These are phyloP conservation scores for Parnassius smintheus DNA, from an alignment of 2,888 invertebrate genomes.

Conservation along the genomic window DNA sequence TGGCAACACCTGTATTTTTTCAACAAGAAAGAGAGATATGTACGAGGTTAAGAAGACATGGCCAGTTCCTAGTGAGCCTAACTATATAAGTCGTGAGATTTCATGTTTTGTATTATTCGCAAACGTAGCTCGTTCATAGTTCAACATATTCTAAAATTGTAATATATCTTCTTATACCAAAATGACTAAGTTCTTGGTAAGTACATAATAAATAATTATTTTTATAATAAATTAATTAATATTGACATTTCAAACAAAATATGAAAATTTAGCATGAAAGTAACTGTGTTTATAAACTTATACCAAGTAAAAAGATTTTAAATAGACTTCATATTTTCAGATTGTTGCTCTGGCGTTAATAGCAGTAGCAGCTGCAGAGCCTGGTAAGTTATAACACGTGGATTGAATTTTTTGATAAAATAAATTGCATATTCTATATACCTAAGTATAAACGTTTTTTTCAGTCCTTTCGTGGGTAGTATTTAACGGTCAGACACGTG, in stretches of 20 bases:
- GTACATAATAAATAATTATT: not conserved
- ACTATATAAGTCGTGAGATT: slow-evolving; percentile 16
- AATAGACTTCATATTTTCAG: slow-evolving; percentile 8
- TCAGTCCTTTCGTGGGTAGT: too few relatives aligned
- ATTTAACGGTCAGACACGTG: too few relatives aligned
- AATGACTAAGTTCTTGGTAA: too few relatives aligned
- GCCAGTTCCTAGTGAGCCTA: slow-evolving; percentile 1
- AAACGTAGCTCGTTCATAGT: too few relatives aligned
- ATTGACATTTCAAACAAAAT: too few relatives aligned
- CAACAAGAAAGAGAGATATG: slow-evolving; percentile 14
- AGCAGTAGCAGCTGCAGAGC: slow-evolving; percentile 16
- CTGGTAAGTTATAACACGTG: slow-evolving; percentile 10
- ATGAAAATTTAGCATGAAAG: too few relatives aligned
- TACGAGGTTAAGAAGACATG: slow-evolving; percentile 18
- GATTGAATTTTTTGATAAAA: too few relatives aligned
- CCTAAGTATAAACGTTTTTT: too few relatives aligned
- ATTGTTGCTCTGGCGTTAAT: slow-evolving; percentile 19
- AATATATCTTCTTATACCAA: too few relatives aligned
- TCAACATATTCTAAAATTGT: too few relatives aligned
- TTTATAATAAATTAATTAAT: not conserved
- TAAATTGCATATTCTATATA: too few relatives aligned
- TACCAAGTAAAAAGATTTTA: not conserved
- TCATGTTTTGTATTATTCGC: too few relatives aligned
- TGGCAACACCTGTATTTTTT: slow-evolving; percentile 8
- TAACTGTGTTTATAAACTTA: not conserved